Evolutionary conservation across 2,113 vertebrate genomes (phyloP).

Genomic region (Irena cyanogastra): DNA sequence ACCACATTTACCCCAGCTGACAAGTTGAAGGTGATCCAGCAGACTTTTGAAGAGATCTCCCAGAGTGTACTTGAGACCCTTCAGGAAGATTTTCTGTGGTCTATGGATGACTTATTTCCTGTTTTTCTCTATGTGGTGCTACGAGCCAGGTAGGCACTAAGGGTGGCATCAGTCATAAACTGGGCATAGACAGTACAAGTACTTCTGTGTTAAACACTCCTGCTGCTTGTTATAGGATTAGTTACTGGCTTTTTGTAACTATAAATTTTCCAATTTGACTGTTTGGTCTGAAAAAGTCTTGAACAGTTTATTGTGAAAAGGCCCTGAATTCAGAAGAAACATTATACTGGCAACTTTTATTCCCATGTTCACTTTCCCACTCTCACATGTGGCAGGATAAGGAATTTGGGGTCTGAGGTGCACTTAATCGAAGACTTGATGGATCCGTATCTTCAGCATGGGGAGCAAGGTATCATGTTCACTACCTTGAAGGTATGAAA

Average conservation of each 20-base stretch:
- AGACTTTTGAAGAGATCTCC: slow-evolving; percentile 97
- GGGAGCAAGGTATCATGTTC: slow-evolving; percentile 98
- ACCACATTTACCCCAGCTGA: slow-evolving; percentile 96
- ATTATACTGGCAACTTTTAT: neutral
- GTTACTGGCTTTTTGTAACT: neutral
- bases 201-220: neutral
- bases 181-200: neutral
- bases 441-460: slow-evolving; percentile 95
- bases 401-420: slow-evolving; percentile 96
- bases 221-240: neutral
- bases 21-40: slow-evolving; percentile 95
- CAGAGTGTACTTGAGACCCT: slow-evolving; percentile 87
- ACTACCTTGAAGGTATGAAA: slow-evolving; percentile 89
- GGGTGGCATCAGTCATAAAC: neutral
- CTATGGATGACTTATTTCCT: slow-evolving; percentile 98
- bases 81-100: slow-evolving; percentile 95
- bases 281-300: neutral
- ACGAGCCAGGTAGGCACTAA: slow-evolving; percentile 82
- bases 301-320: neutral
- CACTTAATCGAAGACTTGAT: slow-evolving; percentile 96
- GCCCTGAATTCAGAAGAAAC: neutral
- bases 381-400: slow-evolving; percentile 76
- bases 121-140: slow-evolving; percentile 98
- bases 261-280: neutral
- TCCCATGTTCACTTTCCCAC: neutral